Base-by-base conservation (phyloP, 2,113 vertebrate species). In the Pao palembangensis region DNA sequence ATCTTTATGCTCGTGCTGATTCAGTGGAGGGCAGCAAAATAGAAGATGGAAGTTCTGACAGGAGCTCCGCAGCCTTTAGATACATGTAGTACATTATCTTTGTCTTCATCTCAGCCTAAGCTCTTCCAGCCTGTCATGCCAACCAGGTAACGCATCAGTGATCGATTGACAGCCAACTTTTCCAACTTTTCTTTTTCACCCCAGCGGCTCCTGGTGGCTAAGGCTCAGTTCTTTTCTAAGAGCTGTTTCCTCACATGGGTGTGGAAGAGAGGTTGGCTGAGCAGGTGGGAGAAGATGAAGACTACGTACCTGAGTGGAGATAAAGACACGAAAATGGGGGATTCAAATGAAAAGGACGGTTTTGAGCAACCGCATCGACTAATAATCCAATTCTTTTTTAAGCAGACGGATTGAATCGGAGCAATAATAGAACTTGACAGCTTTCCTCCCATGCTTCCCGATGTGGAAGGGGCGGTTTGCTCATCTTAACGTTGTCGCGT, bases 151-250 rank as follows among this genome's bases (percentile, higher is more conserved):
- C 75, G 73, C 60, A 75, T 66, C 51, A 41, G 66, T 76, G 77
- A 87, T 84, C 79, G 81, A 61, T 65, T 70, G 55, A 64, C 38
- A 67, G 69, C 66, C n/a, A n/a, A n/a, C 71, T 71, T 71, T 65
- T 68, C 60, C 8, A 42, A 64, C 71, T 75, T 74, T 72, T 75
- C 61, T 64, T 69, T 20, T 19, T 49, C 47, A 64, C 69, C 59
- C 43, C 47, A 54, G 43, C 65, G 61, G 58, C 58, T 69, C 56
- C 73, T 86, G 78, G 86, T 82, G 86, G 76, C 62, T 43, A 47
- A 54, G 31, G 58, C 68, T 77, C 71, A 64, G 64, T 52, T 59
- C 63, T 77, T 20, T 54, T 67, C 73, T 88, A 88, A 77, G 77
- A 58, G 76, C 55, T 53, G 49, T 75, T 68, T 77, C 80, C 82